phyloP scores from a whole-genome alignment of 2,113 vertebrate species.

The Thalassarche chlororhynchos region DNA sequence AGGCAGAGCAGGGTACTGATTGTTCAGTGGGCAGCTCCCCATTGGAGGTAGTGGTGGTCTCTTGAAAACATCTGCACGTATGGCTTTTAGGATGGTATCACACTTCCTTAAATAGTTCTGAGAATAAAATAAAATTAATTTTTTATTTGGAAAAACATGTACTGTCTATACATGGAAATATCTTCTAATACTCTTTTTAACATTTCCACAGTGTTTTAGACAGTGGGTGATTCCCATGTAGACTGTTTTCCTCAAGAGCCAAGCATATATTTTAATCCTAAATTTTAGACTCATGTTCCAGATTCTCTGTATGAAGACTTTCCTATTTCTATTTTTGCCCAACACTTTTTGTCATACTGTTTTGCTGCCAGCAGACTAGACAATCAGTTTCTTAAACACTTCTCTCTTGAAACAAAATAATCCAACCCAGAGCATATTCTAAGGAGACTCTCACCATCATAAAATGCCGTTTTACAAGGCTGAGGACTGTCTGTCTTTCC shows the following conservation, averaged over 20 bases:
- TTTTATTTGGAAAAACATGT: neutral
- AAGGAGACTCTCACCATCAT: neutral
- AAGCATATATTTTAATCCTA: neutral
- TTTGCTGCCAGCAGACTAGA: constrained; percentile 26
- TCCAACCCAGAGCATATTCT: neutral
- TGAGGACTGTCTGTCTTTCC: neutral
- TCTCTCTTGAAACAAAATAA: neutral
- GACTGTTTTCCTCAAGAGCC: neutral
- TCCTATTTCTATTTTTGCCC: constrained; percentile 17
- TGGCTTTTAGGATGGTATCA: neutral
- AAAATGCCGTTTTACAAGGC: constrained; percentile 35
- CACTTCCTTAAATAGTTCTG: neutral
- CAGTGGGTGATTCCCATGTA: neutral
- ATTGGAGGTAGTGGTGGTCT: neutral
- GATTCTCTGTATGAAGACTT: neutral
- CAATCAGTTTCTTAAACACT: neutral
- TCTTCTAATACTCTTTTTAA: neutral
- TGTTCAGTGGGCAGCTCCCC: neutral
- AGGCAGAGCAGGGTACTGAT: neutral
- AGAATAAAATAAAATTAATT: neutral
- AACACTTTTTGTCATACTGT: neutral
- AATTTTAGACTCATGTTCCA: neutral
- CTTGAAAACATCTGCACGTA: neutral
- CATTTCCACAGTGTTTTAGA: neutral
- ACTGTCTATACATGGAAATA: neutral